Evolutionary conservation across 2,888 invertebrate genomes (phyloP).

Genomic region (Entomobrya multifasciata): DNA sequence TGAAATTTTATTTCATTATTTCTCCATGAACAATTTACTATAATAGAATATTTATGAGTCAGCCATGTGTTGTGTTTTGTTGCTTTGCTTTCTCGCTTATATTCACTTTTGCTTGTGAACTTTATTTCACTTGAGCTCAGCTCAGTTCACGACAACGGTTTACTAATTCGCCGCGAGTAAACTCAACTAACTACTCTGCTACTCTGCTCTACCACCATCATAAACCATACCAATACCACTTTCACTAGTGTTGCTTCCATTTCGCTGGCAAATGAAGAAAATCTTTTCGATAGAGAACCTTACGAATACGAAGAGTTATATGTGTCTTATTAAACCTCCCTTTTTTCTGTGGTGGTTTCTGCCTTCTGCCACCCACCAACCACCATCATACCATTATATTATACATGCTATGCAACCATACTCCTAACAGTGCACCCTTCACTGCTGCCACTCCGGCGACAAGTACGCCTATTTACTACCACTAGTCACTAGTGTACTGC

Average conservation of each 20-base stretch:
- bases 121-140: slow-evolving; percentile 38
- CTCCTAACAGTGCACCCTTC: no score
- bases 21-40: slow-evolving; percentile 39
- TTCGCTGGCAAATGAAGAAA: not conserved
- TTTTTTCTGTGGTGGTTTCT: no score
- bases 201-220: not conserved
- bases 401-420: not conserved
- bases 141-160: slow-evolving; percentile 47
- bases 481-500: not conserved
- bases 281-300: slow-evolving; percentile 6
- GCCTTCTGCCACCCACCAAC: not conserved
- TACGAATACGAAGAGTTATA: slow-evolving; percentile 42
- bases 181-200: slow-evolving; percentile 13
- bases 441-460: slow-evolving; percentile 22
- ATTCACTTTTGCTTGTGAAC: slow-evolving; percentile 15
- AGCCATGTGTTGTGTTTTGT: slow-evolving; percentile 45
- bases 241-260: not conserved
- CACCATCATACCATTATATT: not conserved
- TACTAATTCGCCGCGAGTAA: slow-evolving; percentile 44
- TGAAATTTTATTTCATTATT: slow-evolving; percentile 36
- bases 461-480: slow-evolving; percentile 8
- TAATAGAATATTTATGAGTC: slow-evolving; percentile 57
- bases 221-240: not conserved
- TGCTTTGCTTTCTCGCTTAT: not conserved
- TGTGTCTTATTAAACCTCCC: slow-evolving; percentile 37